Percentiles rank a stretch among this genome's conserved stretches.
Evolutionary conservation across 2,888 invertebrate genomes (phyloP).

Genomic region (Spisula subtruncata): DNA sequence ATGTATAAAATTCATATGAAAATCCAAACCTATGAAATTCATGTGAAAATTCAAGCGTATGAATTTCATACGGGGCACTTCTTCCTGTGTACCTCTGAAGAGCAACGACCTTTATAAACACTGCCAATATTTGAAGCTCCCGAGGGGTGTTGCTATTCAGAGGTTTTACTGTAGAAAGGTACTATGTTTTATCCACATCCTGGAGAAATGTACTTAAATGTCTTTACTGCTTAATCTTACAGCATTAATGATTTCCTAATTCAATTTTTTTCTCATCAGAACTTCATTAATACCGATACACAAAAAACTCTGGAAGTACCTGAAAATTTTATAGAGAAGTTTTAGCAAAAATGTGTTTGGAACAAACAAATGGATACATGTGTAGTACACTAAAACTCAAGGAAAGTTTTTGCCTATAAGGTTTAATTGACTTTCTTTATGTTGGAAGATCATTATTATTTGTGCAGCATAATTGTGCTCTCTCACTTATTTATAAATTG

Average conservation of each 20-base stretch:
- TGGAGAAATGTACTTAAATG: not conserved
- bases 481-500: no score
- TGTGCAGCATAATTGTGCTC: no score
- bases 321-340: not conserved
- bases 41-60: no score
- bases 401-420: not conserved
- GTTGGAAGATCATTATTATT: no score
- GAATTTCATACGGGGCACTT: no score
- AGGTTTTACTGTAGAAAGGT: not conserved
- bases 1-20: no score
- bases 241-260: not conserved
- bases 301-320: not conserved
- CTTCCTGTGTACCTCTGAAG: no score
- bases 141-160: no score
- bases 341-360: not conserved
- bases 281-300: constrained; percentile 5
- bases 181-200: not conserved
- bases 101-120: no score
- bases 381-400: not conserved
- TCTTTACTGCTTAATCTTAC: not conserved
- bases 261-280: constrained; percentile 19
- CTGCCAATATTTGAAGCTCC: no score
- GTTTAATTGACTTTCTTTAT: not conserved
- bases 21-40: no score
- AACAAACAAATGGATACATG: not conserved